Base-by-base conservation (phyloP, 2,888 invertebrate genomes). In the Ormyrus pomaceus region DNA sequence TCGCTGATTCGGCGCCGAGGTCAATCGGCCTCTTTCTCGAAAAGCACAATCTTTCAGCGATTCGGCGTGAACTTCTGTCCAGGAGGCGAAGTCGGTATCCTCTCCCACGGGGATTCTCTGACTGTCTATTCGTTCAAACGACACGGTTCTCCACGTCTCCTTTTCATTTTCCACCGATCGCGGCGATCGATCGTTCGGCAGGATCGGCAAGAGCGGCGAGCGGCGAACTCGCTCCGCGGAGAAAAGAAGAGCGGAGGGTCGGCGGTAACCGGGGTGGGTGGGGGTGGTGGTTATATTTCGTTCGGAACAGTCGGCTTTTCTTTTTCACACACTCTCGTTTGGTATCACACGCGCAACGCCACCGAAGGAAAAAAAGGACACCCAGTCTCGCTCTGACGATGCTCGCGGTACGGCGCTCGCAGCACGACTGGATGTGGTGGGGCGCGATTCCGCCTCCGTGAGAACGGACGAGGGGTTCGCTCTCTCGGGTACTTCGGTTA, bases 371-470 rank as follows among this genome's bases (percentile, higher is more conserved):
- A 51, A 66, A 66, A 50, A 48, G 55, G 64, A 58, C 62, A 53
- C 70, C 58, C 7, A 58, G 5, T 7, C 2, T 34, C 48, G 11
- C 56, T n/a, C 65, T 66, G 61, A 69, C 84, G 84, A 86, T 85
- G 84, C 86, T 84, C 85, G 84, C 88, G 83, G 84, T 84, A 83
- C 86, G 86, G 87, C 88, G 88, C 86, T 88, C 89, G 88, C 86
- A 87, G 87, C 87, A 87, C 87, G 87, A 89, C 89, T 89, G 89
- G 87, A 87, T 88, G 84, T 87, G 87, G 87, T 83, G 87, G 87
- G 86, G 86, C 84, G 86, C 81, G 83, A 76, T 78, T 83, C 83
- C 84, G 84, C 83, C 77, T 83, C 34, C 34, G 83, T 84, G 84
- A 59, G 53, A 64, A 74, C 75, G 74, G 83, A 86, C 83, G 85